Evolutionary conservation across 2,797 vertebrate genomes (phyloP).

Genomic region (Oryzias sinensis): DNA sequence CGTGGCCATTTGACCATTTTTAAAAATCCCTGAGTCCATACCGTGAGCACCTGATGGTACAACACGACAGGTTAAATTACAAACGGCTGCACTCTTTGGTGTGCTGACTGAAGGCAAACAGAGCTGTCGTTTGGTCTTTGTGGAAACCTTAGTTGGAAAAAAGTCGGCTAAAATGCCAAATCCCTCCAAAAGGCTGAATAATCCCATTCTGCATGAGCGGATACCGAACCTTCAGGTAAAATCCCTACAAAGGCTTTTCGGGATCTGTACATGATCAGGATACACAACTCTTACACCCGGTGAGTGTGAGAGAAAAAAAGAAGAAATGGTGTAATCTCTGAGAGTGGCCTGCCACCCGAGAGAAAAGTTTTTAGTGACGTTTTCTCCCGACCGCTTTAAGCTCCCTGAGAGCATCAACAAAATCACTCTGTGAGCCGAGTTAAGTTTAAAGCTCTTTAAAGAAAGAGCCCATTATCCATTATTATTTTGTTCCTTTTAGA

Average conservation of each 20-base stretch:
- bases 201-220: slow-evolving; percentile 45
- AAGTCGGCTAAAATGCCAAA: slow-evolving; percentile 49
- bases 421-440: slow-evolving; percentile 30
- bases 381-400: slow-evolving; percentile 21
- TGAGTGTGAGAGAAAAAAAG: slow-evolving; percentile 21
- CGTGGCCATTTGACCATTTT: slow-evolving; percentile 11
- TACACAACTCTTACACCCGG: slow-evolving; percentile 36
- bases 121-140: slow-evolving; percentile 19
- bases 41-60: slow-evolving; percentile 12
- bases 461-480: slow-evolving; percentile 32
- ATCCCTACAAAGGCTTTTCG: slow-evolving; percentile 44
- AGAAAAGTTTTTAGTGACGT: slow-evolving; percentile 51
- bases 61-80: slow-evolving; percentile 9
- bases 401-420: slow-evolving; percentile 32
- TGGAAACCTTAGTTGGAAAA: slow-evolving; percentile 41
- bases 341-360: slow-evolving; percentile 50
- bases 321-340: slow-evolving; percentile 25
- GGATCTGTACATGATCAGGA: slow-evolving; percentile 47
- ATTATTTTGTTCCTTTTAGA: slow-evolving; percentile 44
- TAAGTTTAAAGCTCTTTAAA: slow-evolving; percentile 39
- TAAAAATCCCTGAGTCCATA: slow-evolving; percentile 6
- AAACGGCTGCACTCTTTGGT: slow-evolving; percentile 27
- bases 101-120: slow-evolving; percentile 36
- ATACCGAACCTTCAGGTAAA: slow-evolving; percentile 41
- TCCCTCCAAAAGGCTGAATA: slow-evolving; percentile 47